phyloP scores from a whole-genome alignment of 2,888 invertebrate species.

The Napeogenes sylphis region DNA sequence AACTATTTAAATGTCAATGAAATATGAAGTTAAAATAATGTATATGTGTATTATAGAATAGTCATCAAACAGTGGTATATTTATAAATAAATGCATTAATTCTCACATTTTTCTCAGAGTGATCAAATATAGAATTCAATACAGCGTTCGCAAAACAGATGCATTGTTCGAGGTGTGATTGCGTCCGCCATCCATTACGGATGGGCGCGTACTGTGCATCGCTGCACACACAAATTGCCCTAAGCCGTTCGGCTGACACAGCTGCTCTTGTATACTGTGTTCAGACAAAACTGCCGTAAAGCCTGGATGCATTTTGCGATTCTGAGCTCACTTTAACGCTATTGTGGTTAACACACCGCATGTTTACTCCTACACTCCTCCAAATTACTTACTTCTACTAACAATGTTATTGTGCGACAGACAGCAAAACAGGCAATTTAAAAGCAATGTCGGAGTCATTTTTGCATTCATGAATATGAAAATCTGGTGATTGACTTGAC shows the following conservation, averaged over 20 bases:
- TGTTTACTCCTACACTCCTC: constrained; percentile 25
- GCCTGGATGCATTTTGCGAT: constrained; percentile 23
- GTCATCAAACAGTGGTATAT: no score
- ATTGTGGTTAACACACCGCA: constrained; percentile 24
- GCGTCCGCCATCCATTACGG: constrained; percentile 56
- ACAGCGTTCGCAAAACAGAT: constrained; percentile 18
- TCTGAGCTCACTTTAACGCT: constrained; percentile 25
- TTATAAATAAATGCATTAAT: no score
- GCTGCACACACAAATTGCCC: constrained; percentile 70
- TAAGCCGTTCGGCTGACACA: constrained; percentile 58
- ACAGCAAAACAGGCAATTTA: neutral
- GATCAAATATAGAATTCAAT: neutral
- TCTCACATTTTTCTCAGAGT: no score
- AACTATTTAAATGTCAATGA: no score
- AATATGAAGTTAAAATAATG: no score
- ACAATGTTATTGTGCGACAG: constrained; percentile 12
- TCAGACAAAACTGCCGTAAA: constrained; percentile 21
- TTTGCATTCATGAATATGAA: constrained; percentile 1
- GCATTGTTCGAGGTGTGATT: constrained; percentile 23
- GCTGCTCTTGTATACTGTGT: constrained; percentile 36
- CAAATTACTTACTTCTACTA: constrained; percentile 28
- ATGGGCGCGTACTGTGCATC: constrained; percentile 67
- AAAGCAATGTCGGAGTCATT: neutral
- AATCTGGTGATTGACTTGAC: neutral
- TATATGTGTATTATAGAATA: no score